phyloP scores from a whole-genome alignment of 2,113 vertebrate species.

The Vireo altiloquus region DNA sequence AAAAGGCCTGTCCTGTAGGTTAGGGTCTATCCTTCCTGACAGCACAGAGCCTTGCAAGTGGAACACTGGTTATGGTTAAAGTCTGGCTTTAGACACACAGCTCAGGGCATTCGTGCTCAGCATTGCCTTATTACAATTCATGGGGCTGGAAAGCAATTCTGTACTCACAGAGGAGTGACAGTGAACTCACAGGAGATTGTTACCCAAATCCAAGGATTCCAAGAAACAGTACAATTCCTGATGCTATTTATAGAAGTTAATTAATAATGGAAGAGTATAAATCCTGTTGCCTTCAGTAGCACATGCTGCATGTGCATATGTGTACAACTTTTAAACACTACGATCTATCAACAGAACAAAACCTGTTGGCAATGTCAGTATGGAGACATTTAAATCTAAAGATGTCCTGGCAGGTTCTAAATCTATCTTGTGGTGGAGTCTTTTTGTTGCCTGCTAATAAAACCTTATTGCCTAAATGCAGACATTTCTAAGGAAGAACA shows the following conservation, averaged over 20 bases:
- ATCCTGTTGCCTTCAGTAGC: not conserved
- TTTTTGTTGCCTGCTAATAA: not conserved
- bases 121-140: fast-evolving
- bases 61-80: not conserved
- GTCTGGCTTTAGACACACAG: not conserved
- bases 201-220: not conserved
- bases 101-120: not conserved
- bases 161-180: not conserved
- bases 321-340: not conserved
- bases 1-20: not conserved
- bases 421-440: not conserved
- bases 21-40: not conserved
- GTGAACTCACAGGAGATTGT: not conserved
- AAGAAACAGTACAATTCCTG: not conserved
- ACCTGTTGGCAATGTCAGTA: not conserved
- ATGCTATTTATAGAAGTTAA: not conserved
- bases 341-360: not conserved
- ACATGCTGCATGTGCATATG: not conserved
- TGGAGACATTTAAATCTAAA: not conserved
- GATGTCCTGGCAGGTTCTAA: not conserved
- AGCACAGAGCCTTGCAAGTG: not conserved
- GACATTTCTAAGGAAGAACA: not conserved
- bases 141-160: not conserved
- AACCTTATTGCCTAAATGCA: not conserved
- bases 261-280: not conserved